These are phyloP conservation scores for Pantala flavescens DNA, from an alignment of 1,140 invertebrate genomes.

Conservation along the genomic window DNA sequence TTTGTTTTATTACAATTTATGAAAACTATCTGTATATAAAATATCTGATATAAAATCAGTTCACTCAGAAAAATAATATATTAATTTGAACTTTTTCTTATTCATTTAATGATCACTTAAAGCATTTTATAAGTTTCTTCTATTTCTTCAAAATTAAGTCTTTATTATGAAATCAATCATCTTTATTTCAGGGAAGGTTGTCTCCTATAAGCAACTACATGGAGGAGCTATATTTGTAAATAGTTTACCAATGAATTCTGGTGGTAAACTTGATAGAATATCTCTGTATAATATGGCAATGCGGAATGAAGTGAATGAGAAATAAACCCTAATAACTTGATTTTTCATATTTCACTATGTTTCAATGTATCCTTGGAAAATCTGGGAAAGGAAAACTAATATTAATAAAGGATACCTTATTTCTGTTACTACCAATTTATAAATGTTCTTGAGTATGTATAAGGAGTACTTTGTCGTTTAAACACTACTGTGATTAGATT, in stretches of 20 bases:
- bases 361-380: no score
- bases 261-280: conserved; percentile 10
- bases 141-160: background rate
- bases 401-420: no score
- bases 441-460: no score
- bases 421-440: no score
- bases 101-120: background rate
- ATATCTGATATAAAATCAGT: background rate
- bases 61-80: background rate
- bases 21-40: background rate
- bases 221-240: conserved; percentile 9
- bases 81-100: background rate
- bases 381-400: no score
- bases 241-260: background rate
- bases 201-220: background rate
- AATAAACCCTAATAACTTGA: no score
- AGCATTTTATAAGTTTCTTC: background rate
- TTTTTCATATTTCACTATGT: no score
- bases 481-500: no score
- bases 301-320: background rate
- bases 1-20: background rate
- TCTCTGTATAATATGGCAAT: background rate
- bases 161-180: background rate
- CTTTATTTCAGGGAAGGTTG: background rate
- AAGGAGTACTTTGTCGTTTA: no score